Evolutionary conservation across 2,113 vertebrate genomes (phyloP).

Genomic region (Macquaria australasica): DNA sequence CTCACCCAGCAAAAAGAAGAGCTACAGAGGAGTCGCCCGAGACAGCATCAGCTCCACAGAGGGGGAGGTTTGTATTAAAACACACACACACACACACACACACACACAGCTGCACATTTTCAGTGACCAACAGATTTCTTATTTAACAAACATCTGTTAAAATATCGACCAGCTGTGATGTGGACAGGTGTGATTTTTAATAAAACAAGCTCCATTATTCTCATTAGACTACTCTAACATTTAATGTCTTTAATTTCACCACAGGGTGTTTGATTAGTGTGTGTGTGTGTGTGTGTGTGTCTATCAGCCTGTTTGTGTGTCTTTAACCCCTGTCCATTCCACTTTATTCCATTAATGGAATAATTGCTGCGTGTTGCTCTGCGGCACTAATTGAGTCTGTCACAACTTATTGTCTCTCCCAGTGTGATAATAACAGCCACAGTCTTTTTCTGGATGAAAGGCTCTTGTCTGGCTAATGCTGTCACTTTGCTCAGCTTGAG

Average conservation of each 20-base stretch:
- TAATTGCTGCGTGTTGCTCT: slow-evolving; percentile 62
- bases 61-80: slow-evolving; percentile 87
- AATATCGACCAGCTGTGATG: slow-evolving; percentile 19
- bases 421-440: slow-evolving; percentile 56
- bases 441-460: slow-evolving; percentile 53
- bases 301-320: slow-evolving; percentile 24
- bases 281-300: not conserved
- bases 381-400: slow-evolving; percentile 53
- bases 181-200: slow-evolving; percentile 12
- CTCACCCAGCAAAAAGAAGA: slow-evolving; percentile 83
- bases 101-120: slow-evolving; percentile 47
- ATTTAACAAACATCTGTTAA: slow-evolving; percentile 11
- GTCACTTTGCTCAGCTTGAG: slow-evolving; percentile 59
- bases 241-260: slow-evolving; percentile 41
- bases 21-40: slow-evolving; percentile 80
- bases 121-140: not conserved
- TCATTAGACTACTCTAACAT: slow-evolving; percentile 4
- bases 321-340: slow-evolving; percentile 46
- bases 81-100: slow-evolving; percentile 61
- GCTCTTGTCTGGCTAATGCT: slow-evolving; percentile 44
- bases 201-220: slow-evolving; percentile 31
- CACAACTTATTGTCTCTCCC: slow-evolving; percentile 59
- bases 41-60: slow-evolving; percentile 91
- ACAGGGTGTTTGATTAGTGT: slow-evolving; percentile 32
- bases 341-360: slow-evolving; percentile 60